Evolutionary conservation across 2,888 invertebrate species (phyloP), one percentile per base, ranked within the genome.

Genomic region (Drosophila mulleri): DNA sequence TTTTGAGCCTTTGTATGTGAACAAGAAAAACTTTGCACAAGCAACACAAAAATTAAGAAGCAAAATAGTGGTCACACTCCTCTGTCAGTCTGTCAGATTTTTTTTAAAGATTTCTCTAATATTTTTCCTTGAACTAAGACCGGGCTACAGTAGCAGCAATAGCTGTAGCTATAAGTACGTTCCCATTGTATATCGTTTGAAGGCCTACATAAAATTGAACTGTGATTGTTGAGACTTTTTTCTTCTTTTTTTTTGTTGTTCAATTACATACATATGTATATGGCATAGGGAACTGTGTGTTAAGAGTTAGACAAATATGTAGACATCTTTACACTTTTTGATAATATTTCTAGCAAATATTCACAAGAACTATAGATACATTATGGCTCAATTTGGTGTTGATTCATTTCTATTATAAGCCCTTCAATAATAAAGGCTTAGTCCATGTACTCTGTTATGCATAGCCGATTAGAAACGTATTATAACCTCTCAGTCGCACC

Each of bases 101-200:
- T 9, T 50, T 39, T 59, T 52, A 42, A 29, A 39, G 56, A 65
- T 47, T 50, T 69, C 47, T 78, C 69, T 74, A 66, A 58, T 63
- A 78, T 48, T 57, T 54, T 69, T 62, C 62, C 50, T 66, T 69
- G 23, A 67, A 62, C 42, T 56, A 29, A 48, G 62, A 29, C 53
- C 26, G 50, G 18, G 59, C 67, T 61, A 45, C 47, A 59, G 26
- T 35, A 20, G 23, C 37, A 37, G 32, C 29, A 18, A 50, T 32
- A 50, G 65, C 61, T 56, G 42, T 53, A 57, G 18, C 52, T 73
- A 35, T 20, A 52, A 20, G 20, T 16, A 53, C 37, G 23, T 16
- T 16, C 78, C 82, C 66, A 75, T 88, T 85, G 80, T 88, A 67
- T 66, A 85, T 78, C 88, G 68, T 88, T 88, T 80, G 76, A 85